Evolutionary conservation across 64 coral and sea anemone species (phyloP), one percentile per base, ranked within the genome.

Genomic region (Cladopsammia gracilis): DNA sequence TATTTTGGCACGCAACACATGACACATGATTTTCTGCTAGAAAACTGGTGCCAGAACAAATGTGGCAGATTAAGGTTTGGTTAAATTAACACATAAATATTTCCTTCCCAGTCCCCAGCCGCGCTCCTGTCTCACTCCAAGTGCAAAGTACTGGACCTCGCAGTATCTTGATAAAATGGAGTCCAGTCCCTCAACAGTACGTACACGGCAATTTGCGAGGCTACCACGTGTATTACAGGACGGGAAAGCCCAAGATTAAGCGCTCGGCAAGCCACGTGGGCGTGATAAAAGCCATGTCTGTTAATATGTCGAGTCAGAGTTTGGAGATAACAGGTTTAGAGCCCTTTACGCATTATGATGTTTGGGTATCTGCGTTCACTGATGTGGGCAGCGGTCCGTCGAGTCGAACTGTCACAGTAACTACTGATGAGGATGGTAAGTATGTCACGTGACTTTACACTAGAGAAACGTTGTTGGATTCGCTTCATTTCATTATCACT

Each of bases 341-440:
- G 19, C 91, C 91, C 0, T 78, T 86, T 54, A 76, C 82, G 15
- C 18, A 46, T 14, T 93, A 93, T 52, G 65, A 69, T 16, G 60
- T 93, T 23, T 62, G 57, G 71, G 91, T 93, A 16, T 49, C 91
- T 57, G 91, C 82, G 6, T 93, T 77, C 47, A 93, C 91, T 48
- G 52, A 66, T 15, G 42, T 10, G 59, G 91, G 91, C 20, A 87
- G 60, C 52, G 91, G 91, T 52, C 91, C 82, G 2, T 11, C 7
- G 1, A 93, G 91, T 66, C 49, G 22, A 22, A 82, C 91, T 12
- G 48, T 86, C 4, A 87, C 72, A 10, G 48, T 93, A 11, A 64
- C 14, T 18, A 93, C 91, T 25, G 82, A 93, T n/a, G 91, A 93
- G 25, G 91, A 87, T 54, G 91, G 91, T 93, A 83, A 18, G 79